Conservation (phyloP, 2,113 vertebrate species). For the Pangasianodon hypophthalmus region DNA sequence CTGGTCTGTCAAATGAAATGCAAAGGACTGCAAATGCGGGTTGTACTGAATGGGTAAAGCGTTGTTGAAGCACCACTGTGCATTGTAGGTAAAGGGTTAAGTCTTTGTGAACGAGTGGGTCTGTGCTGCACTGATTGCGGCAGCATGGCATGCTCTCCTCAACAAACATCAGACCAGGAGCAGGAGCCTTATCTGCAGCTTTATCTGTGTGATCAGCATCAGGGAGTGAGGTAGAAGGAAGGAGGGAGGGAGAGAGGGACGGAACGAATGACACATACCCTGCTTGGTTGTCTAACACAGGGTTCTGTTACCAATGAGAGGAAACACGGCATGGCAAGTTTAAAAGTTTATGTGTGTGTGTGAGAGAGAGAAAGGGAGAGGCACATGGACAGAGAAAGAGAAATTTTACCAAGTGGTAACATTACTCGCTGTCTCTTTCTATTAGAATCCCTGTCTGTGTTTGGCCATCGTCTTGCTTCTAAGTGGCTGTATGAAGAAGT, state of each 20-base stretch:
- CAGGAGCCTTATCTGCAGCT: slow-evolving; percentile 49
- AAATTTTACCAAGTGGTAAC: slow-evolving; percentile 29
- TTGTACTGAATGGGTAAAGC: slow-evolving; percentile 8
- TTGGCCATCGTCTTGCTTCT: slow-evolving; percentile 33
- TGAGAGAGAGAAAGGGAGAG: slow-evolving; percentile 5
- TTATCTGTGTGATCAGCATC: slow-evolving; percentile 55
- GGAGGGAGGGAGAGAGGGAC: slow-evolving; percentile 42
- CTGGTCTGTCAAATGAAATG: neutral
- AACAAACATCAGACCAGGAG: slow-evolving; percentile 46
- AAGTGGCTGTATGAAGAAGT: neutral
- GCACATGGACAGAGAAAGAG: slow-evolving; percentile 31
- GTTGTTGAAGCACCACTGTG: neutral
- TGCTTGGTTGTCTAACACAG: slow-evolving; percentile 54
- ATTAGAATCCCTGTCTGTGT: slow-evolving; percentile 29
- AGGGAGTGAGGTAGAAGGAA: slow-evolving; percentile 17
- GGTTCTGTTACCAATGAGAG: slow-evolving; percentile 62
- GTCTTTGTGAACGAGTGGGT: slow-evolving; percentile 34
- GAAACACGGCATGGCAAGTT: slow-evolving; percentile 46
- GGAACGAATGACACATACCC: slow-evolving; percentile 67
- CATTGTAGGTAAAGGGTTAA: slow-evolving; percentile 36
- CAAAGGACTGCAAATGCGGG: too few species aligned
- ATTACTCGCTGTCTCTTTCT: slow-evolving; percentile 14
- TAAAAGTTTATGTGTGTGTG: slow-evolving; percentile 26
- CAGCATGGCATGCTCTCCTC: slow-evolving; percentile 36
- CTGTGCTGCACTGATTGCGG: slow-evolving; percentile 32